Conservation (phyloP, 2,888 invertebrate genomes). For the Ennomos erosarius region DNA sequence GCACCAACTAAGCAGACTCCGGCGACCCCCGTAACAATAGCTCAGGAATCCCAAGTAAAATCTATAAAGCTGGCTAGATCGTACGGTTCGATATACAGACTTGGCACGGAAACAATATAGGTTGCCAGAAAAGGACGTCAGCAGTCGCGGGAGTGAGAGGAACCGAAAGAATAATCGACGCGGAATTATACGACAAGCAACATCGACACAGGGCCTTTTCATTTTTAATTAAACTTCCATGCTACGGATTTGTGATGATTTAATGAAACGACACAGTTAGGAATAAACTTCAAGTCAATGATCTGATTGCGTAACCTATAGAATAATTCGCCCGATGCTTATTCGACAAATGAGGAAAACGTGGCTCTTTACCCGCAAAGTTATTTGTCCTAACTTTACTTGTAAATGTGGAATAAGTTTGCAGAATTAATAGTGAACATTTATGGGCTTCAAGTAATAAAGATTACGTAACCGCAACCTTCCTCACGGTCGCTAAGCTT, state of each 20-base stretch:
- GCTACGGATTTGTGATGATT: slow-evolving; percentile 53
- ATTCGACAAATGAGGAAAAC: slow-evolving; percentile 20
- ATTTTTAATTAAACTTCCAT: slow-evolving; percentile 65
- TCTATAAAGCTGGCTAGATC: slow-evolving; percentile 67
- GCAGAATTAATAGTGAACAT: slow-evolving; percentile 36
- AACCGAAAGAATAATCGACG: slow-evolving; percentile 63
- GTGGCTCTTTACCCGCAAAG: slow-evolving; percentile 10
- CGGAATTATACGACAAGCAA: slow-evolving; percentile 58
- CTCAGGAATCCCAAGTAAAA: slow-evolving; percentile 51
- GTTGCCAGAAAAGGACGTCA: slow-evolving; percentile 75
- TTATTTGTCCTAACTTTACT: slow-evolving; percentile 14
- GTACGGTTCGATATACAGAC: slow-evolving; percentile 71
- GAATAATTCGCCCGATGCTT: slow-evolving; percentile 13
- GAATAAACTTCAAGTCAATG: slow-evolving; percentile 40
- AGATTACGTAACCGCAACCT: slow-evolving; percentile 49
- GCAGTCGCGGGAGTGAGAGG: slow-evolving; percentile 62
- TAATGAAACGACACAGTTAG: slow-evolving; percentile 47
- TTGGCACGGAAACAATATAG: slow-evolving; percentile 76
- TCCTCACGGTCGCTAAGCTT: slow-evolving; percentile 38
- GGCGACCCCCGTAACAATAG: slow-evolving; percentile 43
- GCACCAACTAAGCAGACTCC: slow-evolving; percentile 39
- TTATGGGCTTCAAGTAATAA: slow-evolving; percentile 42
- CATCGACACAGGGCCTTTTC: slow-evolving; percentile 61
- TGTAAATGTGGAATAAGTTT: slow-evolving; percentile 30
- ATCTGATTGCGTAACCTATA: slow-evolving; percentile 35